These are phyloP conservation scores for Perognathus longimembris DNA, from an alignment of 2,113 vertebrate genomes.

Conservation along the genomic window DNA sequence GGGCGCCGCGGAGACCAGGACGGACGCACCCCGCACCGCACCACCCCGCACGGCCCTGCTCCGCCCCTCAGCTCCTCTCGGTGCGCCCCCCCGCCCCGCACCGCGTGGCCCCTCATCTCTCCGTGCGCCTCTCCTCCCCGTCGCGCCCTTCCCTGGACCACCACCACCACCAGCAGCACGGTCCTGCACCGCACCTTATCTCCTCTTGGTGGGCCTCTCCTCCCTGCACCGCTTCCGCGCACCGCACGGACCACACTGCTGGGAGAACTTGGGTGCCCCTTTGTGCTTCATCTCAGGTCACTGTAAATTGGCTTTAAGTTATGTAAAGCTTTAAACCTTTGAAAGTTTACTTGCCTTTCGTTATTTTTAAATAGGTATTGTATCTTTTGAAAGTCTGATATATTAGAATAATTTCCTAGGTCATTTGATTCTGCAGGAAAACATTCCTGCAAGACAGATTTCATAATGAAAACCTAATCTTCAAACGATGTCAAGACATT, in stretches of 20 bases:
- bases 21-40: too few relatives aligned
- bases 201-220: rapidly evolving
- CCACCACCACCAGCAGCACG: too few relatives aligned
- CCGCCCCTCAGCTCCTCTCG: too few relatives aligned
- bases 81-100: too few relatives aligned
- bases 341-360: constrained; percentile 10
- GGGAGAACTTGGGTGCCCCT: neutral
- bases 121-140: too few relatives aligned
- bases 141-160: too few relatives aligned
- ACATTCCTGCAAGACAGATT: constrained; percentile 12
- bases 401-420: neutral
- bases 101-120: too few relatives aligned
- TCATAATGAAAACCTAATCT: neutral
- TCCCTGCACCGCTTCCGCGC: too few relatives aligned
- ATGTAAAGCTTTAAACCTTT: neutral
- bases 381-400: neutral
- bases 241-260: too few relatives aligned
- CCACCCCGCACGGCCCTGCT: too few relatives aligned
- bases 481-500: neutral
- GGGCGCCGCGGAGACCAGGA: too few relatives aligned
- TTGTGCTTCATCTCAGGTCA: neutral
- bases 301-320: neutral
- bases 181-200: too few relatives aligned
- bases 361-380: neutral
- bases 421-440: neutral